phyloP scores from a whole-genome alignment of 2,113 vertebrate genomes.

The Ancistrus triradiatus region DNA sequence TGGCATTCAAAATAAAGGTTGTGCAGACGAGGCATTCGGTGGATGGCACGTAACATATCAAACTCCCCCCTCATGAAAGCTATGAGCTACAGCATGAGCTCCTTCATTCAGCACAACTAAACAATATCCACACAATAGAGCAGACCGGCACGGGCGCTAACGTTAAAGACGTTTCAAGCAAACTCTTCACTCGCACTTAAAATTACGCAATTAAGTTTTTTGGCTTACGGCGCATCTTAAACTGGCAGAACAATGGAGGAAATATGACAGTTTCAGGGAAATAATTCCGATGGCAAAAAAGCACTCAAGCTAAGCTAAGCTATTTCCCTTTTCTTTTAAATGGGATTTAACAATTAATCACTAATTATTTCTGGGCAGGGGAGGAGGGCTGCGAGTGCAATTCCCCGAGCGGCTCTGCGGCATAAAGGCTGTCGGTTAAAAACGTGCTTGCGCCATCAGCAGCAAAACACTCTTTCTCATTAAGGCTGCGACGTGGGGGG shows the following conservation, averaged over 20 bases:
- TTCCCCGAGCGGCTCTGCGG: conserved; percentile 21
- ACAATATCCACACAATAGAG: background rate
- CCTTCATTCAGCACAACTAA: background rate
- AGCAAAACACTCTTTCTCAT: conserved; percentile 50
- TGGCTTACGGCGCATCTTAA: conserved; percentile 8
- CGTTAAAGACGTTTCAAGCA: conserved; percentile 6
- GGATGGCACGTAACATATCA: background rate
- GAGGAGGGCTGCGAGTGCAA: conserved; percentile 28
- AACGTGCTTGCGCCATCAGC: conserved; percentile 21
- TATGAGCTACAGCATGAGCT: background rate
- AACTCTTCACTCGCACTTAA: background rate
- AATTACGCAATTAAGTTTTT: conserved; percentile 23
- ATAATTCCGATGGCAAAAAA: conserved; percentile 47
- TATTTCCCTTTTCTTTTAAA: conserved; percentile 26
- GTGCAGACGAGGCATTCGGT: conserved; percentile 31
- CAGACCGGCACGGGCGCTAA: background rate
- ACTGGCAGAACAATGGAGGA: conserved; percentile 28
- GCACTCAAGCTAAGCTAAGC: conserved; percentile 33
- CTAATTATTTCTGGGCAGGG: conserved; percentile 44
- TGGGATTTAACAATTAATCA: conserved; percentile 50
- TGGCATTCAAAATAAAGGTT: conserved; percentile 49
- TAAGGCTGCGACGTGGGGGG: conserved; percentile 46
- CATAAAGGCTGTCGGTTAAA: conserved; percentile 27
- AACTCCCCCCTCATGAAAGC: background rate
- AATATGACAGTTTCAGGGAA: conserved; percentile 40